Evolutionary conservation across 2,113 vertebrate species (phyloP).

Genomic region (Oryzias woworae): DNA sequence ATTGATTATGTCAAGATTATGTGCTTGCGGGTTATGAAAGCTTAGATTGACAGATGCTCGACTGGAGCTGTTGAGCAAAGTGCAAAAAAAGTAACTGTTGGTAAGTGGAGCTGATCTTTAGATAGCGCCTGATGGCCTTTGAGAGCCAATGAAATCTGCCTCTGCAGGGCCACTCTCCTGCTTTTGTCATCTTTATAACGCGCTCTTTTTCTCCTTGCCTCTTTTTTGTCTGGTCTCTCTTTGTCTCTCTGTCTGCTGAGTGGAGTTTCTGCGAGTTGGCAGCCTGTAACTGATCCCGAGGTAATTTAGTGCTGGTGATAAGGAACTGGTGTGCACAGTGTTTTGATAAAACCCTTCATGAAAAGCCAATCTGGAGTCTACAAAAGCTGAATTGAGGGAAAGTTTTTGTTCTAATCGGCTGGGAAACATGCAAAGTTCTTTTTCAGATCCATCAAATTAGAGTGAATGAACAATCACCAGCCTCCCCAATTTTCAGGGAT

Average conservation of each 20-base stretch:
- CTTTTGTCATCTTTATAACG: constrained; percentile 59
- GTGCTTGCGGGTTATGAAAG: constrained; percentile 40
- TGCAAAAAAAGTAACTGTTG: constrained; percentile 40
- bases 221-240: constrained; percentile 23
- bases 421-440: constrained; percentile 30
- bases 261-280: constrained; percentile 69
- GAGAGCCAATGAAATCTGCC: constrained; percentile 58
- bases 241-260: constrained; percentile 50
- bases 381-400: constrained; percentile 55
- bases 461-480: constrained; percentile 39
- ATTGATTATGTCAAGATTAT: constrained; percentile 29
- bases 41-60: constrained; percentile 61
- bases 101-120: constrained; percentile 68
- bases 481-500: constrained; percentile 32
- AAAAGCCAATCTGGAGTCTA: constrained; percentile 60
- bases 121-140: constrained; percentile 74
- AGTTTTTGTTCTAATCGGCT: constrained; percentile 29
- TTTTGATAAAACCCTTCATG: constrained; percentile 64
- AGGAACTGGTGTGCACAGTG: constrained; percentile 67
- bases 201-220: constrained; percentile 12
- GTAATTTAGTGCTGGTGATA: constrained; percentile 77
- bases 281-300: constrained; percentile 74
- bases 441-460: constrained; percentile 39
- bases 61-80: constrained; percentile 47
- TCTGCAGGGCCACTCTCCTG: constrained; percentile 51